Percentiles rank a stretch among this genome's conserved stretches.
These are phyloP conservation scores for Acleris literana DNA, from an alignment of 2,888 invertebrate genomes.

Conservation along the genomic window DNA sequence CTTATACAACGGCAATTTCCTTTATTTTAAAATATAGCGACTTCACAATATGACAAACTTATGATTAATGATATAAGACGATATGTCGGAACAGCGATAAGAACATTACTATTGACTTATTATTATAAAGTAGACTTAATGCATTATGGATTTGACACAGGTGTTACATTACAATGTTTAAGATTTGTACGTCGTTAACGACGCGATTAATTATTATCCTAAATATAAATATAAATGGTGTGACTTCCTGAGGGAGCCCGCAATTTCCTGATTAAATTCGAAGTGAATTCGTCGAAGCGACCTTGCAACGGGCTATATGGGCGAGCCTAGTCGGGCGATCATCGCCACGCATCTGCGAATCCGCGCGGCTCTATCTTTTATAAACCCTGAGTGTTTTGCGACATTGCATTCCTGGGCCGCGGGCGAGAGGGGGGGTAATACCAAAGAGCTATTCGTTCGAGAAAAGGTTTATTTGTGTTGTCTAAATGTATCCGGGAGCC, in stretches of 20 bases:
- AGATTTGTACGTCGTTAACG: constrained; percentile 63
- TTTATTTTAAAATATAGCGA: constrained; percentile 84
- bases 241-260: constrained; percentile 82
- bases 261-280: constrained; percentile 58
- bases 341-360: constrained; percentile 76
- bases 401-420: constrained; percentile 79
- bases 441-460: constrained; percentile 75
- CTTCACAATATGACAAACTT: constrained; percentile 82
- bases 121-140: constrained; percentile 65
- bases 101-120: constrained; percentile 78
- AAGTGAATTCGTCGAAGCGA: constrained; percentile 56
- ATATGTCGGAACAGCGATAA: constrained; percentile 82
- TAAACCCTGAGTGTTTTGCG: constrained; percentile 59
- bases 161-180: constrained; percentile 71
- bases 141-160: constrained; percentile 76
- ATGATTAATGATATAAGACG: constrained; percentile 78
- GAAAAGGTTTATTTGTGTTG: constrained; percentile 77
- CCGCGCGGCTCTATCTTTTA: constrained; percentile 59
- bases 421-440: constrained; percentile 67
- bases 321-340: constrained; percentile 80
- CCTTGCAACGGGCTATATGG: constrained; percentile 77
- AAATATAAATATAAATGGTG: constrained; percentile 66
- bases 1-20: constrained; percentile 82
- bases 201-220: constrained; percentile 62
- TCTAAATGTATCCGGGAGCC: constrained; percentile 73